A percentile compares a stretch with the other conserved stretches of the same genome.
These are phyloP conservation scores for Drosophila nigrodunni DNA, from an alignment of 1,140 invertebrate species.

Conservation along the genomic window DNA sequence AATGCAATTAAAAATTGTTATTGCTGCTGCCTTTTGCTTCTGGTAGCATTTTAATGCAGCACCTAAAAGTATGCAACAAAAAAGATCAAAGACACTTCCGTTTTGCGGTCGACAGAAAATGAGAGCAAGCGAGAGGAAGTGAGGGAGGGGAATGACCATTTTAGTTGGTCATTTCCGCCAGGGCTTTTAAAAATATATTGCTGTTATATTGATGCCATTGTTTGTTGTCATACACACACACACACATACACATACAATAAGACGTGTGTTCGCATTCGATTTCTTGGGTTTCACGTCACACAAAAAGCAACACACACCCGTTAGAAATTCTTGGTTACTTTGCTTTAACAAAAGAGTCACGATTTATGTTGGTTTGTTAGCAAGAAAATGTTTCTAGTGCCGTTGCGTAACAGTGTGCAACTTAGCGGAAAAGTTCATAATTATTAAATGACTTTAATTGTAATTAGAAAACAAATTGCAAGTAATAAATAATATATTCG, in stretches of 20 bases:
- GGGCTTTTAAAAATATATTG: slow-evolving; percentile 17
- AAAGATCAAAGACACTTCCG: slow-evolving; percentile 17
- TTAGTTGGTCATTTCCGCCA: slow-evolving; percentile 20
- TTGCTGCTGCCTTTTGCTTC: not conserved
- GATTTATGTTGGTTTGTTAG: slow-evolving; percentile 1
- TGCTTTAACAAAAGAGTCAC: not conserved
- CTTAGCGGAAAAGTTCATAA: not conserved
- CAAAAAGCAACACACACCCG: not conserved
- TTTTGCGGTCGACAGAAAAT: slow-evolving; percentile 14
- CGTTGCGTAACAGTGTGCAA: slow-evolving; percentile 14
- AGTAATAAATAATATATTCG: not conserved
- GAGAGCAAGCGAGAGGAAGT: too few relatives aligned
- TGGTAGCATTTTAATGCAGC: slow-evolving; percentile 34
- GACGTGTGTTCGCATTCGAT: slow-evolving; percentile 10
- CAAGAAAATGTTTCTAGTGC: not conserved
- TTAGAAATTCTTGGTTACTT: slow-evolving; percentile 17
- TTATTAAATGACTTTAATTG: not conserved
- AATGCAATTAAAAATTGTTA: slow-evolving; percentile 39
- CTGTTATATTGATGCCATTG: slow-evolving; percentile 32
- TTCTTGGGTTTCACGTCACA: slow-evolving; percentile 16
- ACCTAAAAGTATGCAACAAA: slow-evolving; percentile 40
- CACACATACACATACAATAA: not conserved
- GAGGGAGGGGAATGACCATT: slow-evolving; percentile 1
- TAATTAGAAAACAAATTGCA: not conserved
- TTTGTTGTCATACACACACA: slow-evolving; percentile 24